Base-by-base conservation (phyloP, 2,113 vertebrate genomes). In the Bubo scandiacus region DNA sequence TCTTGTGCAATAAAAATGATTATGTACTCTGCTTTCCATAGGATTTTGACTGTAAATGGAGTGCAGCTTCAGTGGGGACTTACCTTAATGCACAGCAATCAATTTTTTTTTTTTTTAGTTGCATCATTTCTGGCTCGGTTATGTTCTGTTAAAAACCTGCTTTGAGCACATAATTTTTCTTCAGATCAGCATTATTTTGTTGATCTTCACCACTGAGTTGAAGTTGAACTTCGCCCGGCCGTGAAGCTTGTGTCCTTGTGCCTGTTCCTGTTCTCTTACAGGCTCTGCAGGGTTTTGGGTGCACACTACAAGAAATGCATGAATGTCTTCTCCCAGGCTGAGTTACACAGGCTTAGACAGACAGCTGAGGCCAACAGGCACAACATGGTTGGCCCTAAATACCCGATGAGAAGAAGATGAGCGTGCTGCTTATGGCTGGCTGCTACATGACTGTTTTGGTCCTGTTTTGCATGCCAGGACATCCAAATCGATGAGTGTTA, bases 221-320 rank as follows among this genome's bases (percentile, higher is more conserved):
- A 55, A 81, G 40, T 29, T 38, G 49, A 78, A 10, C 27, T 66
- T 66, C 10, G 22, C 17, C 36, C 0, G 5, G 15, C 23, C 0
- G 0, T 16, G 26, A 78, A 49, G 42, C 17, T 23, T 23, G 34
- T 52, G 27, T 34, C 11, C 38, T 47, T 29, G 34, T 58, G 5
- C 32, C 23, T 49, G 27, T 63, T 71, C 63, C 45, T 25, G 29
- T 20, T 43, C 40, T 19, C 2, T 12, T 20, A 36, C 17, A 17
- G 65, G 15, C 47, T n/a, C 29, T 42, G 36, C 36, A 59, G 54
- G 36, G 12, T 14, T 66, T n/a, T 15, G 17, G 25, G 43, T 43
- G n/a, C n/a, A 12, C 19, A 2, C 10, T 10, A 10, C 1, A 20
- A n/a, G 19, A 22, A 16, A 14, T 7, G 12, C 3, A 8, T 8